A percentile compares a stretch with the other conserved stretches of the same genome.
Conservation (phyloP, 2,797 vertebrate species). For the Paratrypauchen microcephalus region DNA sequence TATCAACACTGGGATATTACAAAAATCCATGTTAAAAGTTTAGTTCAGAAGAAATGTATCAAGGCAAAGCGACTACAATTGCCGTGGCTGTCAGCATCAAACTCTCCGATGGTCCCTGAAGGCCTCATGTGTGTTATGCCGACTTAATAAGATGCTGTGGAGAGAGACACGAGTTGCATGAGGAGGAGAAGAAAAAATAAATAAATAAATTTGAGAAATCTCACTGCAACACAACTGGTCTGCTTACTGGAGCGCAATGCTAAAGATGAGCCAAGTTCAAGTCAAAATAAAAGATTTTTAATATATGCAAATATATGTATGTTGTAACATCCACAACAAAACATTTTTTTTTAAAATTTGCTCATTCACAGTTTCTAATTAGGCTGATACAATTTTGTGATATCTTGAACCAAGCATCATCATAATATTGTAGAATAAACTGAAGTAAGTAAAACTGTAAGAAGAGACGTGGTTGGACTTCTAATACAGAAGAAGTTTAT, state of each 20-base stretch:
- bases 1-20: slow-evolving; percentile 69
- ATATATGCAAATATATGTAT: background rate
- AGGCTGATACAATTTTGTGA: background rate
- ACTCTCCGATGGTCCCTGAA: slow-evolving; percentile 37
- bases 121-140: slow-evolving; percentile 38
- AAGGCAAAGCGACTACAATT: slow-evolving; percentile 31
- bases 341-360: background rate
- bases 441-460: no score
- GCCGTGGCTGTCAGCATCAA: slow-evolving; percentile 20
- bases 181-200: slow-evolving; percentile 17
- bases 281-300: background rate
- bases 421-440: no score
- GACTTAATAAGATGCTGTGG: slow-evolving; percentile 47
- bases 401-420: no score
- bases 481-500: no score
- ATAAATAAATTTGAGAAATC: slow-evolving; percentile 29
- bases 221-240: slow-evolving; percentile 51
- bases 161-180: slow-evolving; percentile 20
- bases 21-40: slow-evolving; percentile 60
- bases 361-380: background rate
- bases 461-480: no score
- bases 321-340: background rate
- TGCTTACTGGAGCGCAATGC: slow-evolving; percentile 33
- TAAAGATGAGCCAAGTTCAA: slow-evolving; percentile 3
- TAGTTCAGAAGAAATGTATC: slow-evolving; percentile 45